Percentiles rank a stretch among this genome's conserved stretches.
These are phyloP conservation scores for Synergus itoensis DNA, from an alignment of 2,888 invertebrate species.

Conservation along the genomic window DNA sequence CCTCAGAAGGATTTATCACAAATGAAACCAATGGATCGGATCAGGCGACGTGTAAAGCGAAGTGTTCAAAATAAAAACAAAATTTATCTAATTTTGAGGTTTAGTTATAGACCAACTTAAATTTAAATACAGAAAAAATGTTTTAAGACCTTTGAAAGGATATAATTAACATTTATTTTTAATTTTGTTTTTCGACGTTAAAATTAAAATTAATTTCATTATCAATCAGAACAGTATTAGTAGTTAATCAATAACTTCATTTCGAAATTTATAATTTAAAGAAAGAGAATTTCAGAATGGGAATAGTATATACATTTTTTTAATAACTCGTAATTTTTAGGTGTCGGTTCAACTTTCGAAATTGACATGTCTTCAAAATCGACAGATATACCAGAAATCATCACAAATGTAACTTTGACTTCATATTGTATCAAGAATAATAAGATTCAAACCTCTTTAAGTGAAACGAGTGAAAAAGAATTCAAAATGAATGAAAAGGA, in stretches of 20 bases:
- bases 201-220: not conserved
- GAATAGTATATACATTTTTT: not conserved
- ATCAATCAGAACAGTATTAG: too few species aligned
- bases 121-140: not conserved
- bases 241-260: too few species aligned
- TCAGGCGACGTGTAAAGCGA: constrained; percentile 33
- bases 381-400: not conserved
- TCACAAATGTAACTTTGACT: not conserved
- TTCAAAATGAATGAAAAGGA: not conserved
- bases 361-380: not conserved
- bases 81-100: constrained; percentile 25
- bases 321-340: not conserved
- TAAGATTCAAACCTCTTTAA: not conserved
- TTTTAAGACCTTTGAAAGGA: not conserved
- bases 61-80: constrained; percentile 20
- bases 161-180: not conserved
- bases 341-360: not conserved
- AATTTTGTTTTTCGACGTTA: not conserved
- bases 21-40: constrained; percentile 7
- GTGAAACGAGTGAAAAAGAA: not conserved
- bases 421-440: not conserved
- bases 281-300: too few species aligned
- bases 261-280: too few species aligned
- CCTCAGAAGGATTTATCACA: not conserved
- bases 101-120: not conserved